These are phyloP conservation scores for Channa argus DNA, from an alignment of 2,113 vertebrate genomes.

Conservation along the genomic window DNA sequence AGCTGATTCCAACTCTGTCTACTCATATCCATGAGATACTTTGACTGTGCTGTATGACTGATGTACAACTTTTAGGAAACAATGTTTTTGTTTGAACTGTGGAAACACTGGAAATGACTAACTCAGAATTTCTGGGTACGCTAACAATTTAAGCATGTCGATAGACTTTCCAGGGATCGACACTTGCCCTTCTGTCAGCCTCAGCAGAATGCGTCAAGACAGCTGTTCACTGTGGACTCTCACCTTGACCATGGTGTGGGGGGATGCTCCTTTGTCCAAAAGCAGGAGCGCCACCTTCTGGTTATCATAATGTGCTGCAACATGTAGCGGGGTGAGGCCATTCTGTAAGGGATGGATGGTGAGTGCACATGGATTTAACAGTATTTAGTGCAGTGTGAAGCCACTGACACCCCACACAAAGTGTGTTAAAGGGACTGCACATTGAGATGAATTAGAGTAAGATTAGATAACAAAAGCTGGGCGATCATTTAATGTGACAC, in stretches of 20 bases:
- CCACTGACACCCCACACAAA: slow-evolving; percentile 21
- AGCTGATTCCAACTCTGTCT: too few relatives aligned
- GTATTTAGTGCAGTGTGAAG: slow-evolving; percentile 57
- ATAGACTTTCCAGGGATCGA: too few relatives aligned
- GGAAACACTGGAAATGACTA: too few relatives aligned
- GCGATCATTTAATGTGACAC: slow-evolving; percentile 35
- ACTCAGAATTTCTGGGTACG: too few relatives aligned
- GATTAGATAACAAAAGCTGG: slow-evolving; percentile 27
- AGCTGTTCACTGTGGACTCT: slow-evolving; percentile 62
- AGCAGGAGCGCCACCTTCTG: slow-evolving; percentile 97
- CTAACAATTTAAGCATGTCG: too few relatives aligned
- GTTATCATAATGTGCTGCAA: slow-evolving; percentile 98
- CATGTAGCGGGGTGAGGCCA: slow-evolving; percentile 97
- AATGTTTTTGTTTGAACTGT: too few relatives aligned
- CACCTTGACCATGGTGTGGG: slow-evolving; percentile 95
- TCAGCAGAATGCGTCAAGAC: background rate
- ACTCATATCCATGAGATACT: too few relatives aligned
- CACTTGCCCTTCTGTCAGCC: background rate
- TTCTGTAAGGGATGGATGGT: slow-evolving; percentile 89
- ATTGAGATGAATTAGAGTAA: slow-evolving; percentile 29
- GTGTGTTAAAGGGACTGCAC: slow-evolving; percentile 18
- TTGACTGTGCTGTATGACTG: too few relatives aligned
- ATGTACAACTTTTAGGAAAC: too few relatives aligned
- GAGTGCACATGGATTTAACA: slow-evolving; percentile 54
- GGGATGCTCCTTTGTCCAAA: slow-evolving; percentile 96